Conservation (phyloP, 2,888 invertebrate genomes). For the Calliphora vomitoria region DNA sequence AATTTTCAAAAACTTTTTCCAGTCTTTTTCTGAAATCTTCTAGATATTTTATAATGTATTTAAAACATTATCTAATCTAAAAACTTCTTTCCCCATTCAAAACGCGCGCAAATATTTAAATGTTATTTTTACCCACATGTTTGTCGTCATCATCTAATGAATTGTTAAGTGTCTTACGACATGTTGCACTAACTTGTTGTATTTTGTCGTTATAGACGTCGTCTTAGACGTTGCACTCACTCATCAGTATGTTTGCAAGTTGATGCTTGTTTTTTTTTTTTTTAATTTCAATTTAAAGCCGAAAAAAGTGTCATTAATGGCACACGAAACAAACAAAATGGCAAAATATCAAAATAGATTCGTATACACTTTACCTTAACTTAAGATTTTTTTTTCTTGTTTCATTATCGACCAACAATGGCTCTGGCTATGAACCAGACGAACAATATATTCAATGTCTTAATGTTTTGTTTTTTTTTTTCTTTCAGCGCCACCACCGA, state of each 20-base stretch:
- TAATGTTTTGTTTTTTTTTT: constrained; percentile 48
- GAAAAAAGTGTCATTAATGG: constrained; percentile 77
- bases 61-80: background rate
- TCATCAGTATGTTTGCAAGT: constrained; percentile 58
- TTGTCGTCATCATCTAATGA: constrained; percentile 79
- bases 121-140: constrained; percentile 65
- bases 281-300: constrained; percentile 35
- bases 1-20: too few species aligned
- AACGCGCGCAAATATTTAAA: constrained; percentile 16
- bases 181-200: constrained; percentile 74
- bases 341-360: constrained; percentile 44
- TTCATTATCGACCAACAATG: constrained; percentile 73
- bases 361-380: background rate
- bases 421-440: constrained; percentile 73
- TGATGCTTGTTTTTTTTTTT: constrained; percentile 23
- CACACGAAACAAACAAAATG: constrained; percentile 75
- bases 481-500: constrained; percentile 62
- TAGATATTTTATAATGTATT: too few species aligned
- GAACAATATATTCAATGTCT: constrained; percentile 71
- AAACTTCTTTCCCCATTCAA: constrained; percentile 4
- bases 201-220: constrained; percentile 34
- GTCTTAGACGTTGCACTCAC: constrained; percentile 41
- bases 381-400: background rate
- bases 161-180: constrained; percentile 80
- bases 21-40: too few species aligned